A percentile compares a stretch with the other conserved stretches of the same genome.
Conservation (phyloP, 2,888 invertebrate genomes). For the Seira sanloemensis region DNA sequence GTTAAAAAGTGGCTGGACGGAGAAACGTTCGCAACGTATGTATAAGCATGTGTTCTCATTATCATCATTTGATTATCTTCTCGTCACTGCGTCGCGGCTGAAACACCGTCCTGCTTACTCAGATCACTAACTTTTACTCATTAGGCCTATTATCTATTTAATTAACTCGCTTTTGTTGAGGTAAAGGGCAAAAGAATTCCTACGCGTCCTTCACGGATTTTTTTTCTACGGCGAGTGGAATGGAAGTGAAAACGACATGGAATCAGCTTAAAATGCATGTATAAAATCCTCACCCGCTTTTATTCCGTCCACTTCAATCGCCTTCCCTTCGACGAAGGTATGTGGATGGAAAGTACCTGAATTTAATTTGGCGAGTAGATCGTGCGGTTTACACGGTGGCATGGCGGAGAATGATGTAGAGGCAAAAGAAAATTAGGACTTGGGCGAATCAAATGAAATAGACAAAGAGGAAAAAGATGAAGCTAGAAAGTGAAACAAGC, state of each 20-base stretch:
- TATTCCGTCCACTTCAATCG: no score
- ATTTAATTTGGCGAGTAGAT: slow-evolving; percentile 23
- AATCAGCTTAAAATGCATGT: no score
- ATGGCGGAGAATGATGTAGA: slow-evolving; percentile 31
- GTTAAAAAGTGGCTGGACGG: no score
- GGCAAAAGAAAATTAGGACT: slow-evolving; percentile 6
- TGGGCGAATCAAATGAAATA: neutral
- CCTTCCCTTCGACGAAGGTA: no score
- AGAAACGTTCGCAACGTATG: no score
- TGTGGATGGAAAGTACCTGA: neutral
- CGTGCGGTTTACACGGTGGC: neutral
- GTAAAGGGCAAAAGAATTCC: slow-evolving; percentile 25
- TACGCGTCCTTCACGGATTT: neutral
- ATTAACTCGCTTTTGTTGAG: slow-evolving; percentile 34
- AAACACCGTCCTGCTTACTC: neutral
- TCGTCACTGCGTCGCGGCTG: neutral
- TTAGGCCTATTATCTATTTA: slow-evolving; percentile 35
- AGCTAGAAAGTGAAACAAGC: no score
- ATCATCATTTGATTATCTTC: neutral
- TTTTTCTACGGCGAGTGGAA: no score
- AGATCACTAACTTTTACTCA: slow-evolving; percentile 11
- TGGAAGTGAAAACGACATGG: no score
- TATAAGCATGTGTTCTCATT: no score
- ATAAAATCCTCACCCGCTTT: no score
- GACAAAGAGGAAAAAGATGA: no score